Conservation (phyloP, 2,113 vertebrate species). For the Lichenostomus cassidix region DNA sequence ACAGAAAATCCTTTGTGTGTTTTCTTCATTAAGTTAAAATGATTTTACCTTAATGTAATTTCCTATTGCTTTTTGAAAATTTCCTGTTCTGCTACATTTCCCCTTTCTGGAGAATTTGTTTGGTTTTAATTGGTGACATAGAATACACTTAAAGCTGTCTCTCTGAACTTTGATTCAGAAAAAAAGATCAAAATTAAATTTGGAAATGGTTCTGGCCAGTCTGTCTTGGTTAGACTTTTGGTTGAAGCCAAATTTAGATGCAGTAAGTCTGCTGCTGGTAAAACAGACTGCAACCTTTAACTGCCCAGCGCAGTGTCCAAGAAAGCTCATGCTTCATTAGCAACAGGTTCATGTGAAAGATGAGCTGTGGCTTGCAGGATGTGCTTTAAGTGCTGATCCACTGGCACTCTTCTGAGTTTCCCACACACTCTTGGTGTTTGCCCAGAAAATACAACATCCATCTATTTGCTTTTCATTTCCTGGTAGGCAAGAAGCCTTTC, state of each 20-base stretch:
- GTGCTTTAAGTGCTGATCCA: not conserved
- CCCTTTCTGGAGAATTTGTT: not conserved
- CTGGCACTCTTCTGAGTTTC: not conserved
- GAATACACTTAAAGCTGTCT: not conserved
- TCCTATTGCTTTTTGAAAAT: not conserved
- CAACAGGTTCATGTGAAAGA: not conserved
- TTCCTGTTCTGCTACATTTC: not conserved
- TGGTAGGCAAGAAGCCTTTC: conserved; percentile 73
- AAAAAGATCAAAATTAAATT: not conserved
- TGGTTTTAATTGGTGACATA: not conserved
- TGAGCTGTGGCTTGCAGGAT: not conserved
- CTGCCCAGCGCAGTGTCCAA: not conserved
- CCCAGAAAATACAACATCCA: not conserved
- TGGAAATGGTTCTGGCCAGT: not conserved
- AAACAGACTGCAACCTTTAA: not conserved
- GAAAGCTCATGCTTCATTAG: not conserved
- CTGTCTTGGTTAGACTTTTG: not conserved
- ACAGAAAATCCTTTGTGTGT: not conserved
- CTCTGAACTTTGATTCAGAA: not conserved
- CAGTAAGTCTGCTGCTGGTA: not conserved
- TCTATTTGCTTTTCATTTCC: not conserved
- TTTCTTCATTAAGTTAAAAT: conserved; percentile 5
- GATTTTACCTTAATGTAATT: not conserved
- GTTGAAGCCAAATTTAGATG: not conserved
- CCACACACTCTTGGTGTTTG: not conserved